Conservation (phyloP, 2,888 invertebrate species). For the Thysanoteuthis rhombus region DNA sequence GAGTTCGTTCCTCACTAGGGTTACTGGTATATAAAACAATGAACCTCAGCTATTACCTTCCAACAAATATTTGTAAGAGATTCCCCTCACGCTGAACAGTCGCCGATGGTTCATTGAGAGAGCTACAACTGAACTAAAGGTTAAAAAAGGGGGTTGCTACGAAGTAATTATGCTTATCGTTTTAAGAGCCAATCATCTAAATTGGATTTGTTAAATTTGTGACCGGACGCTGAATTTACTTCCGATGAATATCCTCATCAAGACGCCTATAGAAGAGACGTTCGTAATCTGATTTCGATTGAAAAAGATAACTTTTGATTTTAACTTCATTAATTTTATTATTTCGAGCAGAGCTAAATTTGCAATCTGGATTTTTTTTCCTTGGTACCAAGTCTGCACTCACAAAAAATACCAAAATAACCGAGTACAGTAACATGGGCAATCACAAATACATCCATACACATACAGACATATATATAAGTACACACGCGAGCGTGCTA, state of each 20-base stretch:
- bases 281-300: neutral
- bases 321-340: conserved; percentile 12
- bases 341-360: neutral
- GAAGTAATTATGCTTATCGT: neutral
- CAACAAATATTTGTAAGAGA: no score
- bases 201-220: neutral
- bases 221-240: neutral
- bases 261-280: neutral
- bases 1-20: neutral
- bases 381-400: neutral
- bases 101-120: neutral
- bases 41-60: neutral
- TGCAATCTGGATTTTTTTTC: neutral
- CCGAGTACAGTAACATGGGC: neutral
- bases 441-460: neutral
- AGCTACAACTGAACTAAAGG: neutral
- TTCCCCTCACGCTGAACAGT: neutral
- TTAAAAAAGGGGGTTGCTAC: neutral
- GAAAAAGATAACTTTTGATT: neutral
- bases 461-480: neutral
- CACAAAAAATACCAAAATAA: neutral
- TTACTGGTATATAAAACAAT: neutral
- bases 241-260: neutral
- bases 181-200: neutral
- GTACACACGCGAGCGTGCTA: no score